phyloP scores from a whole-genome alignment of 1,140 invertebrate species.

The Oryctes rhinoceros region DNA sequence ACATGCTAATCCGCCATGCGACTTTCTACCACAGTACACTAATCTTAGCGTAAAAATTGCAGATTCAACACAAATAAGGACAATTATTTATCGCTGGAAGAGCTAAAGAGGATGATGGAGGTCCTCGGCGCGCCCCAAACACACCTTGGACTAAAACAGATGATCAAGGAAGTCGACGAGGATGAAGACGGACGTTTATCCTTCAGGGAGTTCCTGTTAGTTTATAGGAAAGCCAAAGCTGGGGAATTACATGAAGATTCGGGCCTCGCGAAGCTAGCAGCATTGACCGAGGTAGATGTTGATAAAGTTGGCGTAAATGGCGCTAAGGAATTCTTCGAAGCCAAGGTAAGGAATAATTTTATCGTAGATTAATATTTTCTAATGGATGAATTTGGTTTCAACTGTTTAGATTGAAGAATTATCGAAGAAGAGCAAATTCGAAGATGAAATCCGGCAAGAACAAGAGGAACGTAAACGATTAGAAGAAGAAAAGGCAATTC shows the following conservation, averaged over 20 bases:
- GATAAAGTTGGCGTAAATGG: constrained; percentile 89
- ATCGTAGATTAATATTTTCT: not conserved
- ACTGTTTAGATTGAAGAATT: constrained; percentile 80
- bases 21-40: too few species aligned
- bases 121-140: constrained; percentile 94
- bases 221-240: constrained; percentile 86
- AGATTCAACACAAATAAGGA: constrained; percentile 91
- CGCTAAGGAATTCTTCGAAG: constrained; percentile 91
- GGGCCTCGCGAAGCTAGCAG: constrained; percentile 82
- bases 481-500: constrained; percentile 79
- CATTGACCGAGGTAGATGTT: constrained; percentile 86
- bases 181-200: constrained; percentile 89
- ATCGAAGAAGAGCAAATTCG: constrained; percentile 81
- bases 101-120: constrained; percentile 97
- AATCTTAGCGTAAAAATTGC: constrained; percentile 50
- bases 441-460: constrained; percentile 86
- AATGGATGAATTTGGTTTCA: constrained; percentile 32
- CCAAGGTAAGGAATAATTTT: constrained; percentile 69
- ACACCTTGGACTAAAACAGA: constrained; percentile 90
- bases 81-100: constrained; percentile 85
- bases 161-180: constrained; percentile 95
- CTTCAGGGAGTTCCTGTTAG: constrained; percentile 90
- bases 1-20: too few species aligned
- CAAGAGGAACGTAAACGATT: constrained; percentile 83
- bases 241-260: constrained; percentile 84